Conservation (phyloP, 2,797 vertebrate species). For the Gephyroberyx darwinii region DNA sequence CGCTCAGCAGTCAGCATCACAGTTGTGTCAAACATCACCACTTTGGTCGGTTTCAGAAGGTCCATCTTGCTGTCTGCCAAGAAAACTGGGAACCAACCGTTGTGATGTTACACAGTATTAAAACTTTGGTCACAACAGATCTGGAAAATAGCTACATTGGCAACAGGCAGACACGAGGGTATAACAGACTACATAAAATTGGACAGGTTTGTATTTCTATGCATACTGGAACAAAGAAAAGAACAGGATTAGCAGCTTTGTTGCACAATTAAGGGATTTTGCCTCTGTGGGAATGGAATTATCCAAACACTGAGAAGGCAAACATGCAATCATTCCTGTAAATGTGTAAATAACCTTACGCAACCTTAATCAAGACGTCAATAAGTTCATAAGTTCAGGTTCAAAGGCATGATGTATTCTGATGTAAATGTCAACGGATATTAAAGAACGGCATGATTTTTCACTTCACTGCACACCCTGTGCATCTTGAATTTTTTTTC, state of each 20-base stretch:
- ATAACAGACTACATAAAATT: conserved; percentile 27
- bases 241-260: conserved; percentile 65
- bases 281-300: conserved; percentile 63
- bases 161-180: conserved; percentile 17
- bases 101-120: conserved; percentile 8
- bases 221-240: conserved; percentile 45
- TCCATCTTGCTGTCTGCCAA: conserved; percentile 27
- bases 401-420: conserved; percentile 16
- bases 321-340: conserved; percentile 46
- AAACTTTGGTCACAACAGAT: conserved; percentile 13
- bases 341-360: conserved; percentile 44
- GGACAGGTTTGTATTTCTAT: conserved; percentile 50
- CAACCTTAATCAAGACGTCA: neutral
- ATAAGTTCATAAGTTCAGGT: conserved; percentile 21
- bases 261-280: conserved; percentile 72
- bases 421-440: conserved; percentile 24
- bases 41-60: conserved; percentile 28
- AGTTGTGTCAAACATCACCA: conserved; percentile 28
- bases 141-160: conserved; percentile 16
- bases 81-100: conserved; percentile 34
- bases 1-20: neutral
- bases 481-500: neutral
- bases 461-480: too few species aligned
- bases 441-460: too few species aligned
- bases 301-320: conserved; percentile 54